phyloP scores from a whole-genome alignment of 2,113 vertebrate species.

The Oplegnathus fasciatus region DNA sequence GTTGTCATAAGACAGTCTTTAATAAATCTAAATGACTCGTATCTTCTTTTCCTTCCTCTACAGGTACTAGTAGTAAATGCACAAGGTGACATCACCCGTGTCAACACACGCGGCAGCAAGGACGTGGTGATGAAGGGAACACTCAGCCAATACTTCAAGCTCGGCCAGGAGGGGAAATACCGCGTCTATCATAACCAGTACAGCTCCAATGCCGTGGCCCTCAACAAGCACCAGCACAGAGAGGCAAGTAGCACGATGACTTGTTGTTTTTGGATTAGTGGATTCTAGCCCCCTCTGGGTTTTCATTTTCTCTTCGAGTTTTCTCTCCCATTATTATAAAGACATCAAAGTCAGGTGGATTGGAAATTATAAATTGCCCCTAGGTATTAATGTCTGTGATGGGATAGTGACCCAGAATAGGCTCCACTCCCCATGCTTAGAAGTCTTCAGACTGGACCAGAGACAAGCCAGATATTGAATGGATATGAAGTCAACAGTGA shows the following conservation, averaged over 20 bases:
- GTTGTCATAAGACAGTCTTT: background rate
- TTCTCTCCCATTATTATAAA: background rate
- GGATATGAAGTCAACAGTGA: background rate
- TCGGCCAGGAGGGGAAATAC: slow-evolving; percentile 98
- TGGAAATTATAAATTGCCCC: background rate
- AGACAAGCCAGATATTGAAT: background rate
- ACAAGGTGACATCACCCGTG: slow-evolving; percentile 92
- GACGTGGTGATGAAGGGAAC: slow-evolving; percentile 93
- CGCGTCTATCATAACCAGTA: slow-evolving; percentile 98
- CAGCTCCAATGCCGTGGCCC: slow-evolving; percentile 92
- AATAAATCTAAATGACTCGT: background rate
- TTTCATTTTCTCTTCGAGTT: background rate
- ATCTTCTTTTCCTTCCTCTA: background rate
- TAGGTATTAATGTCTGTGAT: background rate
- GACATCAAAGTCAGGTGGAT: background rate
- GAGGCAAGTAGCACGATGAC: slow-evolving; percentile 77
- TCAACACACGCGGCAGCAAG: slow-evolving; percentile 87
- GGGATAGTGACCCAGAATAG: background rate
- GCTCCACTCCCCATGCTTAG: background rate
- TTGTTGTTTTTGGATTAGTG: background rate
- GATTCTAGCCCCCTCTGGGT: background rate
- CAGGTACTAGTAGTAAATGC: slow-evolving; percentile 93
- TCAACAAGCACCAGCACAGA: slow-evolving; percentile 99
- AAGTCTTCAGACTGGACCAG: background rate
- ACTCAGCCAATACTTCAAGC: slow-evolving; percentile 90